These are phyloP conservation scores for Thysanoteuthis rhombus DNA, from an alignment of 2,888 invertebrate species.

Conservation along the genomic window DNA sequence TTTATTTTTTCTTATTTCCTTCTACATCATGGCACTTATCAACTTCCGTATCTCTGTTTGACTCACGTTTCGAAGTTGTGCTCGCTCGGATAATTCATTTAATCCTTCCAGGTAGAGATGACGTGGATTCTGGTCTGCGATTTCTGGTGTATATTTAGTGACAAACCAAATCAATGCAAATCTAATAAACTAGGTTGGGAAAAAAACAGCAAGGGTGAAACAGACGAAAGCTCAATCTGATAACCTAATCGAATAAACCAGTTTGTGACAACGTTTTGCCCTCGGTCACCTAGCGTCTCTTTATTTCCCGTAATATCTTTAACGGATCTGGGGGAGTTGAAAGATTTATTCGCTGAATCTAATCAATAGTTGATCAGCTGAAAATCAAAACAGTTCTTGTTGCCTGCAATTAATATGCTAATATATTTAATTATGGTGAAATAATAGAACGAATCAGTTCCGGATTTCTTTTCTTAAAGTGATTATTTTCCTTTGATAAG, in stretches of 20 bases:
- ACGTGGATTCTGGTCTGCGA: neutral
- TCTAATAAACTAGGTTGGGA: neutral
- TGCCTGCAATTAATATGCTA: neutral
- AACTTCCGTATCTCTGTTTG: neutral
- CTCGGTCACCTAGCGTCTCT: neutral
- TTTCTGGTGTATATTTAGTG: neutral
- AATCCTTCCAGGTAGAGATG: slow-evolving; percentile 12
- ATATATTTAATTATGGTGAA: neutral
- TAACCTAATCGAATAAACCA: neutral
- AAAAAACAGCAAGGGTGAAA: neutral
- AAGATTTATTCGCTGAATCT: neutral
- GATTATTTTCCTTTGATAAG: neutral
- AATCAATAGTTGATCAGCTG: neutral
- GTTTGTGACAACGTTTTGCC: neutral
- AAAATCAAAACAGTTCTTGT: neutral
- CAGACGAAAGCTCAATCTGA: neutral
- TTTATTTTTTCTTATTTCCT: neutral
- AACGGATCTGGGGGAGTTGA: neutral
- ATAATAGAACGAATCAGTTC: neutral
- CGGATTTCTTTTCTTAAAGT: neutral
- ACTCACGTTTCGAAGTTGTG: neutral
- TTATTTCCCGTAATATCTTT: neutral
- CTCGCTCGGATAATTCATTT: neutral
- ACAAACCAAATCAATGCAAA: neutral
- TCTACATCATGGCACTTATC: neutral